These are phyloP conservation scores for Diplodus sargus DNA, from an alignment of 2,797 vertebrate species.

Conservation along the genomic window DNA sequence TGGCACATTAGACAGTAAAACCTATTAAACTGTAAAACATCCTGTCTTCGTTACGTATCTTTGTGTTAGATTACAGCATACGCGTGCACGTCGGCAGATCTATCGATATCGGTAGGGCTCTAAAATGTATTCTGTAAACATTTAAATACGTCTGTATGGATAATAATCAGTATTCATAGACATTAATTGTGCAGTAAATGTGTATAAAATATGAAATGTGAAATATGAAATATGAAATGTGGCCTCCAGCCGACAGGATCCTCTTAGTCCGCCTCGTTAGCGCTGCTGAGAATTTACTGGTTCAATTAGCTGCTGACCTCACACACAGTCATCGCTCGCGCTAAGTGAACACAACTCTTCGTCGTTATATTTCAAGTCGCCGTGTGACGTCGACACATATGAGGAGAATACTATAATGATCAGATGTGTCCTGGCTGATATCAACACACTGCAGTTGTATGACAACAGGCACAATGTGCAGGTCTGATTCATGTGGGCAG, in stretches of 20 bases:
- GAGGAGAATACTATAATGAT: neutral
- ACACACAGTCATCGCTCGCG: conserved; percentile 26
- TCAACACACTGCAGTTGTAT: conserved; percentile 26
- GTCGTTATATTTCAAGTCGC: conserved; percentile 28
- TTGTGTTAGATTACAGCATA: no score
- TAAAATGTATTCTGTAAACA: neutral
- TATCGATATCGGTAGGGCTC: no score
- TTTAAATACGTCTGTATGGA: conserved; percentile 10
- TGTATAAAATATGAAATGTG: conserved; percentile 30
- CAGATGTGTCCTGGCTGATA: neutral
- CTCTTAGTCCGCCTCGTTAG: conserved; percentile 16
- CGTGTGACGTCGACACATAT: neutral
- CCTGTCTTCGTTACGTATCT: no score
- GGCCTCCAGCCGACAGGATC: neutral
- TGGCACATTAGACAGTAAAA: no score
- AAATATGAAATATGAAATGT: conserved; percentile 4
- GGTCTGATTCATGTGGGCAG: conserved; percentile 15
- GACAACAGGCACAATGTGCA: conserved; percentile 20
- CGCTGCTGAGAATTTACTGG: conserved; percentile 48
- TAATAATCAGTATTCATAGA: neutral
- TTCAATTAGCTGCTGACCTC: conserved; percentile 64
- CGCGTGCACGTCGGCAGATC: no score
- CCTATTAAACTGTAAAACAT: no score
- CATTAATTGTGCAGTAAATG: conserved; percentile 12
- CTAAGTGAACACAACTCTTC: conserved; percentile 30